Percentiles rank a stretch among this genome's conserved stretches.
These are phyloP conservation scores for Xiphias gladius DNA, from an alignment of 2,113 vertebrate species.

Conservation along the genomic window DNA sequence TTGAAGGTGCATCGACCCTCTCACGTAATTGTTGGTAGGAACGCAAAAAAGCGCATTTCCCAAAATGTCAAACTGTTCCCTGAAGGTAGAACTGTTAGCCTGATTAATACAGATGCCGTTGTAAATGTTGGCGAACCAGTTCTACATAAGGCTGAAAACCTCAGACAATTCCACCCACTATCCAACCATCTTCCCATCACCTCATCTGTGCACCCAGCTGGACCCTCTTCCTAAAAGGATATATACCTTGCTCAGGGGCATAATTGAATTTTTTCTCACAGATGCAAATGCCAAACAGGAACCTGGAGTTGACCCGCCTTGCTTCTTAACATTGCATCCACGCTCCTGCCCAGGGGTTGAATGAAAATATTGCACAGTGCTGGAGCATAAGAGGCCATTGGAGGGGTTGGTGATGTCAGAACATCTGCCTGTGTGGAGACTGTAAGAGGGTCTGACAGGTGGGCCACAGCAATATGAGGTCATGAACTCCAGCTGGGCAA, in stretches of 20 bases:
- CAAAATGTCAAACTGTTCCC: not conserved
- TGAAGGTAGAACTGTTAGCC: not conserved
- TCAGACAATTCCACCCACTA: constrained; percentile 24
- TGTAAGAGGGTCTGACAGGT: constrained; percentile 79
- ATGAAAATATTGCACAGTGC: constrained; percentile 59
- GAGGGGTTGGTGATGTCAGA: constrained; percentile 76
- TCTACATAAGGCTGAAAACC: constrained; percentile 18
- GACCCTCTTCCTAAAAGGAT: constrained; percentile 48
- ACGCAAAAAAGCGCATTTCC: not conserved
- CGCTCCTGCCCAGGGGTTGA: constrained; percentile 55
- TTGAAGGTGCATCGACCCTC: not conserved
- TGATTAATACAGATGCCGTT: constrained; percentile 1
- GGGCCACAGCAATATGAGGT: constrained; percentile 74
- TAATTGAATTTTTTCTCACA: constrained; percentile 48
- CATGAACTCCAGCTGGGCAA: constrained; percentile 77
- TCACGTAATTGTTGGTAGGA: not conserved
- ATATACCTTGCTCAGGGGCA: constrained; percentile 64
- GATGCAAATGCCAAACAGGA: constrained; percentile 67
- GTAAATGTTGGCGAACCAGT: not conserved
- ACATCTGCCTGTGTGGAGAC: constrained; percentile 76
- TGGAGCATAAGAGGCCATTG: constrained; percentile 57
- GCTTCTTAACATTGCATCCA: constrained; percentile 52
- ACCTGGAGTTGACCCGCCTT: constrained; percentile 61
- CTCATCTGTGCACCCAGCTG: constrained; percentile 43
- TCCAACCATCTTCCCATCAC: constrained; percentile 12